Evolutionary conservation across 2,888 invertebrate species (phyloP).

Genomic region (Tetragonula carbonaria): DNA sequence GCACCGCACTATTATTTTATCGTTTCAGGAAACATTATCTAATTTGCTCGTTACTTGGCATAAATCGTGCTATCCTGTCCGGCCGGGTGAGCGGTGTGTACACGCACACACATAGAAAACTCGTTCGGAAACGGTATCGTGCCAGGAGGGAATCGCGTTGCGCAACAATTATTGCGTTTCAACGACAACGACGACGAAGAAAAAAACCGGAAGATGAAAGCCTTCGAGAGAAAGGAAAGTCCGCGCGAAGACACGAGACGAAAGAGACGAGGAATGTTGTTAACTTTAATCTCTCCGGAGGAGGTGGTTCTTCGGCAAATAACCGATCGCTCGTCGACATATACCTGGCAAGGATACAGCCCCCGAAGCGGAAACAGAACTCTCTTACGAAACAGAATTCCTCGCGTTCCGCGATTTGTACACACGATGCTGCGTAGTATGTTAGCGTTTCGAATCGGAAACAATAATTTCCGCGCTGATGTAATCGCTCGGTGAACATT

Average conservation of each 20-base stretch:
- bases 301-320: not conserved
- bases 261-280: not conserved
- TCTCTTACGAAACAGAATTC: constrained; percentile 56
- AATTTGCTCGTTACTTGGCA: constrained; percentile 34
- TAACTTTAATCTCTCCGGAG: not conserved
- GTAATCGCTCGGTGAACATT: constrained; percentile 56
- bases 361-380: constrained; percentile 38
- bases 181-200: not conserved
- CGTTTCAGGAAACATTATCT: constrained; percentile 38
- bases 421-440: constrained; percentile 52
- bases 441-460: constrained; percentile 58
- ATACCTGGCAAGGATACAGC: constrained; percentile 47
- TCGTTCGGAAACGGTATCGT: no score
- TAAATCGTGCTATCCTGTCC: constrained; percentile 14
- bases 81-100: not conserved
- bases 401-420: constrained; percentile 43
- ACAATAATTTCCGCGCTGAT: constrained; percentile 61
- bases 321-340: constrained; percentile 13
- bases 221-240: not conserved
- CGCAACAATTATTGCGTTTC: not conserved
- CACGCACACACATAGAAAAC: no score
- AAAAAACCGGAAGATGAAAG: no score
- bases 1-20: constrained; percentile 33
- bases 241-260: not conserved
- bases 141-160: no score